These are phyloP conservation scores for Trichogramma pretiosum DNA, from an alignment of 1,140 invertebrate species.

Conservation along the genomic window DNA sequence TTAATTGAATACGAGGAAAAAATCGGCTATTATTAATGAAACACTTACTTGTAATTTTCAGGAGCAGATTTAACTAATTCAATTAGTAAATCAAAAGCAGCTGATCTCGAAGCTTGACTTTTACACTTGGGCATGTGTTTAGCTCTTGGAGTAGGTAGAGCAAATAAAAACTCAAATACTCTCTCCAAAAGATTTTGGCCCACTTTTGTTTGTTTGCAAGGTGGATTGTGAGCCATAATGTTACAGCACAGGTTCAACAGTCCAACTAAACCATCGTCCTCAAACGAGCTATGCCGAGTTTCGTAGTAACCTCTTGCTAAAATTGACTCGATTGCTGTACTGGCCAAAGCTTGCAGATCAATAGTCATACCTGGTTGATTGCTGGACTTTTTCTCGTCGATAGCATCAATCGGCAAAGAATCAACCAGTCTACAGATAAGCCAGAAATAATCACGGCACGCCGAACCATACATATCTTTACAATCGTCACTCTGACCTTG, in stretches of 20 bases:
- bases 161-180: conserved; percentile 82
- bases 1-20: too few species aligned
- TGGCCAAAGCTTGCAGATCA: conserved; percentile 68
- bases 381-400: conserved; percentile 57
- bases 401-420: conserved; percentile 67
- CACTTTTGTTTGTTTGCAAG: conserved; percentile 72
- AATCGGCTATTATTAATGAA: too few species aligned
- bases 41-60: too few species aligned
- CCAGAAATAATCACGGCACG: conserved; percentile 92
- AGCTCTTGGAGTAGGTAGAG: conserved; percentile 73
- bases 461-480: conserved; percentile 86
- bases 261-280: conserved; percentile 85
- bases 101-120: conserved; percentile 74
- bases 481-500: conserved; percentile 64
- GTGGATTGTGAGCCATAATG: conserved; percentile 77
- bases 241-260: conserved; percentile 79
- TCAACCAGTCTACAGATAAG: conserved; percentile 80
- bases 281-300: conserved; percentile 65
- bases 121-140: conserved; percentile 88
- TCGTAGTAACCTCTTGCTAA: conserved; percentile 72
- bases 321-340: conserved; percentile 65
- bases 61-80: conserved; percentile 75
- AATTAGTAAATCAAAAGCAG: conserved; percentile 82
- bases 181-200: conserved; percentile 66
- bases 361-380: conserved; percentile 47